Conservation (phyloP, 2,113 vertebrate species). For the Ia io region DNA sequence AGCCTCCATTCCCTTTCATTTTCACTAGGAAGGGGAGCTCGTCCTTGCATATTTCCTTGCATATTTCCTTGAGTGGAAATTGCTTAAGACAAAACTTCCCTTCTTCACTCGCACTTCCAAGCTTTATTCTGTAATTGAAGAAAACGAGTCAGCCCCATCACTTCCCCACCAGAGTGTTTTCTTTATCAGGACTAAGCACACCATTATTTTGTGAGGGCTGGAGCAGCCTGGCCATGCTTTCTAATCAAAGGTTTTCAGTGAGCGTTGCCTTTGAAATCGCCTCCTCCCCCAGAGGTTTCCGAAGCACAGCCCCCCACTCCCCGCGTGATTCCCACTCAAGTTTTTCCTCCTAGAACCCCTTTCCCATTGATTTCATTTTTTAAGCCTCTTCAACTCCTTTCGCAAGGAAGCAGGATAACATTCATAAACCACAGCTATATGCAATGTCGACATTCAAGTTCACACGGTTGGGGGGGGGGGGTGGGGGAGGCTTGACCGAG, state of each 20-base stretch:
- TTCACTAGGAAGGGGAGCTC: neutral
- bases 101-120: neutral
- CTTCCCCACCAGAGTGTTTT: neutral
- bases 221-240: neutral
- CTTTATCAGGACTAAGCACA: neutral
- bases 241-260: neutral
- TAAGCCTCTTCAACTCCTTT: conserved; percentile 14
- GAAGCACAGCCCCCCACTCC: neutral
- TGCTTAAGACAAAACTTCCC: conserved; percentile 48
- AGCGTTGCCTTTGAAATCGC: neutral
- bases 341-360: neutral
- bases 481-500: neutral
- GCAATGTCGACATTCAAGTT: neutral
- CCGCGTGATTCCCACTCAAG: neutral
- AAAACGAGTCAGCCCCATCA: neutral
- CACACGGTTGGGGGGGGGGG: neutral
- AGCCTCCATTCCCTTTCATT: neutral
- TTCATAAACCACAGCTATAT: neutral
- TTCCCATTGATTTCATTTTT: neutral
- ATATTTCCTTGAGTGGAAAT: neutral
- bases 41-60: neutral
- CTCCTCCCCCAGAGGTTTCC: neutral
- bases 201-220: neutral
- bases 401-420: neutral
- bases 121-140: conserved; percentile 32